Evolutionary conservation across 2,888 invertebrate genomes (phyloP).

Genomic region (Tipula confusa): DNA sequence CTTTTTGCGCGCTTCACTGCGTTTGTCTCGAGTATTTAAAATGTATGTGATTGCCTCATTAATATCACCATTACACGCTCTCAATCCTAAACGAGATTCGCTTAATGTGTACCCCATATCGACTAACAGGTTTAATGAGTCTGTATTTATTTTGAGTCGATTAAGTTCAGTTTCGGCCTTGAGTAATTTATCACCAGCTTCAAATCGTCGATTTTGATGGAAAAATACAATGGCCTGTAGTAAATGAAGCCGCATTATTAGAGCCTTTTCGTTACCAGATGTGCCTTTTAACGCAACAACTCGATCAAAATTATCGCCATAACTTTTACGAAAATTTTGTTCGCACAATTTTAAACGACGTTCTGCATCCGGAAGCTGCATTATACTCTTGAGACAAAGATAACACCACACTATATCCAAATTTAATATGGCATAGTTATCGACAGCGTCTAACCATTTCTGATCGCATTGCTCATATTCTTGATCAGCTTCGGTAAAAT

Average conservation of each 20-base stretch:
- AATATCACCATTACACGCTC: conserved; percentile 57
- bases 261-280: conserved; percentile 62
- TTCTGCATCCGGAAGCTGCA: conserved; percentile 69
- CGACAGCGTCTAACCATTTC: conserved; percentile 58
- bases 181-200: conserved; percentile 58
- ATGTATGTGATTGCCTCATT: conserved; percentile 63
- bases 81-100: conserved; percentile 67
- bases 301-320: conserved; percentile 62
- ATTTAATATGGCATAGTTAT: conserved; percentile 79
- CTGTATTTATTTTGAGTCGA: conserved; percentile 58
- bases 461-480: conserved; percentile 54
- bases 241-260: conserved; percentile 72
- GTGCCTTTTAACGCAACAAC: conserved; percentile 57
- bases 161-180: conserved; percentile 63
- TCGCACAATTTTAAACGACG: conserved; percentile 64
- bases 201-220: conserved; percentile 65
- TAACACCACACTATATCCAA: conserved; percentile 90
- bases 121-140: conserved; percentile 52
- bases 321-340: conserved; percentile 59
- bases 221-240: conserved; percentile 75
- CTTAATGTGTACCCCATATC: conserved; percentile 62
- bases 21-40: conserved; percentile 53
- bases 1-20: conserved; percentile 52
- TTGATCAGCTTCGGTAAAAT: conserved; percentile 73
- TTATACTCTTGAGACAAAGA: conserved; percentile 65